Conservation (phyloP, 2,888 invertebrate genomes). For the Byasa hedistus region DNA sequence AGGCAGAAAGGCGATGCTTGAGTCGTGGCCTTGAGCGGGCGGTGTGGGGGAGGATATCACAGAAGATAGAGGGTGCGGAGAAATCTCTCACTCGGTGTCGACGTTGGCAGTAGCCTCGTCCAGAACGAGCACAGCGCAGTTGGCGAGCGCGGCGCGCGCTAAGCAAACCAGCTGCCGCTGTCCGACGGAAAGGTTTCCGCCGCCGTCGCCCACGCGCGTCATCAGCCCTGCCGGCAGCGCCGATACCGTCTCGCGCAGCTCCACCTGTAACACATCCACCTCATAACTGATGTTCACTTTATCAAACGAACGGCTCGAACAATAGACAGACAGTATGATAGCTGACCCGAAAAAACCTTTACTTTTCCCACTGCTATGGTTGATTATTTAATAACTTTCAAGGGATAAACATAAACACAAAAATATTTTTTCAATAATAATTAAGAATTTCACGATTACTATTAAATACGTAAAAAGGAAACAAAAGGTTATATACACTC, state of each 20-base stretch:
- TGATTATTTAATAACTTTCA: too few relatives aligned
- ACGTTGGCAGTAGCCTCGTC: conserved; percentile 96
- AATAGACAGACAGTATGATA: too few relatives aligned
- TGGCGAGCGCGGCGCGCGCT: conserved; percentile 84
- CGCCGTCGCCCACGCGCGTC: conserved; percentile 82
- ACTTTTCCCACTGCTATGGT: too few relatives aligned
- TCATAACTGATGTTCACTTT: too few relatives aligned
- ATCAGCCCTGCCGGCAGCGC: conserved; percentile 80
- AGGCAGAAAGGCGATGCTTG: background rate
- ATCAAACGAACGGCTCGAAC: too few relatives aligned
- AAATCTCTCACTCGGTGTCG: conserved; percentile 84
- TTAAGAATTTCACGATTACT: too few relatives aligned
- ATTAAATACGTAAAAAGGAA: too few relatives aligned
- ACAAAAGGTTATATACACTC: too few relatives aligned
- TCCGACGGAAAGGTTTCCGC: conserved; percentile 84
- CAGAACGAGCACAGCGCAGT: conserved; percentile 84
- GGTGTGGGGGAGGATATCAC: background rate
- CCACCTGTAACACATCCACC: conserved; percentile 68
- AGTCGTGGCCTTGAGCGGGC: background rate
- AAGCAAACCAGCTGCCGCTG: conserved; percentile 86
- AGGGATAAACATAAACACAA: too few relatives aligned
- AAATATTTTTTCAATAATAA: too few relatives aligned
- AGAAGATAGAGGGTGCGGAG: background rate
- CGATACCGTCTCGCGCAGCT: conserved; percentile 80
- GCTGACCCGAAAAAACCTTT: too few relatives aligned